phyloP scores from a whole-genome alignment of 2,797 vertebrate genomes.

The Intellagama lesueurii region DNA sequence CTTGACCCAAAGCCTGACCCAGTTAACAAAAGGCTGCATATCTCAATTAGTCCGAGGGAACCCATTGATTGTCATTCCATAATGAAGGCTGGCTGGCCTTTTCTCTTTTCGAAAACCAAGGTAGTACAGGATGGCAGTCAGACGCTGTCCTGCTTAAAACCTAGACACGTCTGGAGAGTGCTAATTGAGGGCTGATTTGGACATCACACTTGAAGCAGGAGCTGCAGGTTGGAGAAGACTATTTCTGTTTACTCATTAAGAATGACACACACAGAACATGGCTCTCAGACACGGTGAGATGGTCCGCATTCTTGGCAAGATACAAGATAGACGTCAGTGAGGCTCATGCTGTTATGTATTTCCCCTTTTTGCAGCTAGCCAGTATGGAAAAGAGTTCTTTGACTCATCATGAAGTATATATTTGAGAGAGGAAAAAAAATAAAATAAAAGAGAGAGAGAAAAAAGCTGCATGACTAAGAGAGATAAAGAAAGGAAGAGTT shows the following conservation, averaged over 20 bases:
- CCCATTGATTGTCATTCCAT: slow-evolving; percentile 54
- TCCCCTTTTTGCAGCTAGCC: background rate
- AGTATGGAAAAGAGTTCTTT: too few relatives aligned
- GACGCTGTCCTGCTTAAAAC: background rate
- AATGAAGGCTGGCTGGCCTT: slow-evolving; percentile 51
- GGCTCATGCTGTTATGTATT: background rate
- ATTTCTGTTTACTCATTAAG: background rate
- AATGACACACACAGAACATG: background rate
- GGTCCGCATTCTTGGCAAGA: background rate
- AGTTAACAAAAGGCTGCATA: slow-evolving; percentile 72
- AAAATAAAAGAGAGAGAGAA: too few relatives aligned
- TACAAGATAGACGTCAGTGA: background rate
- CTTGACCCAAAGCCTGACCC: slow-evolving; percentile 63
- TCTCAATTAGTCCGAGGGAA: slow-evolving; percentile 76
- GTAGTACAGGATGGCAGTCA: slow-evolving; percentile 9
- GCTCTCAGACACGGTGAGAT: background rate
- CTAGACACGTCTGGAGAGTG: background rate
- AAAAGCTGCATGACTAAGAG: too few relatives aligned
- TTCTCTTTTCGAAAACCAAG: slow-evolving; percentile 15
- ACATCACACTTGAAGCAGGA: background rate
- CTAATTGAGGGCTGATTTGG: background rate
- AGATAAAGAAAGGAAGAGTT: too few relatives aligned
- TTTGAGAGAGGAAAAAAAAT: too few relatives aligned
- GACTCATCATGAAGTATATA: too few relatives aligned
- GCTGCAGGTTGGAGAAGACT: background rate